A percentile compares a stretch with the other conserved stretches of the same genome.
phyloP scores from a whole-genome alignment of 2,888 invertebrate species.

The Ditula angustiorana region DNA sequence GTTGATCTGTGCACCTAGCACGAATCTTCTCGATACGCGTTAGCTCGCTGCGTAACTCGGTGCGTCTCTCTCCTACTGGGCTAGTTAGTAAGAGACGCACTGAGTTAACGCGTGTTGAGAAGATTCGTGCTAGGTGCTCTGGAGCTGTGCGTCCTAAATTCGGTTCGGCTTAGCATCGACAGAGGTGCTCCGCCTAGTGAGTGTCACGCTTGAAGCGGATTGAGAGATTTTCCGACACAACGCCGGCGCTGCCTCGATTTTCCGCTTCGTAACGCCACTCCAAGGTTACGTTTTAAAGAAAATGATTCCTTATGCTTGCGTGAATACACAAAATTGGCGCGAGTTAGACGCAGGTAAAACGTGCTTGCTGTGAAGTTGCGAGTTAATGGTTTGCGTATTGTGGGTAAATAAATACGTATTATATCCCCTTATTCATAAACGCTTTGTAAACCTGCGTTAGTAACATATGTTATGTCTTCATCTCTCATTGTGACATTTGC shows the following conservation, averaged over 20 bases:
- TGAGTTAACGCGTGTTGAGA: too few relatives aligned
- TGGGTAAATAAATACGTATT: neutral
- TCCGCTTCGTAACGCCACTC: constrained; percentile 52
- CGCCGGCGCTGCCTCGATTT: constrained; percentile 56
- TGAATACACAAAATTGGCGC: constrained; percentile 2
- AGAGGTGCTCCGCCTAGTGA: constrained; percentile 56
- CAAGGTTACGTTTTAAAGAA: constrained; percentile 53
- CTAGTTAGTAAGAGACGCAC: too few relatives aligned
- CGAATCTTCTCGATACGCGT: too few relatives aligned
- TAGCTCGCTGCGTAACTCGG: too few relatives aligned
- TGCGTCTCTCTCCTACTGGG: too few relatives aligned
- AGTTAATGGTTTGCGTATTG: neutral
- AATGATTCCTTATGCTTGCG: constrained; percentile 15
- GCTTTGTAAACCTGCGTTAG: too few relatives aligned
- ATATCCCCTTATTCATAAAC: too few relatives aligned
- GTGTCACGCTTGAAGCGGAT: constrained; percentile 62
- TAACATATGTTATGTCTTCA: too few relatives aligned
- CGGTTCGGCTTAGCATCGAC: constrained; percentile 60
- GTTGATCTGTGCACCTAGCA: too few relatives aligned
- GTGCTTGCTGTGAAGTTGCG: neutral
- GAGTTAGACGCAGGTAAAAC: neutral
- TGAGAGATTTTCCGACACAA: constrained; percentile 66
- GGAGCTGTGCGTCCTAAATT: constrained; percentile 55
- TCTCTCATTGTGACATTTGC: too few relatives aligned
- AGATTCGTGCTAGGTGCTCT: too few relatives aligned